Conservation (phyloP, 2,113 vertebrate species). For the Psammodynastes pulverulentus region DNA sequence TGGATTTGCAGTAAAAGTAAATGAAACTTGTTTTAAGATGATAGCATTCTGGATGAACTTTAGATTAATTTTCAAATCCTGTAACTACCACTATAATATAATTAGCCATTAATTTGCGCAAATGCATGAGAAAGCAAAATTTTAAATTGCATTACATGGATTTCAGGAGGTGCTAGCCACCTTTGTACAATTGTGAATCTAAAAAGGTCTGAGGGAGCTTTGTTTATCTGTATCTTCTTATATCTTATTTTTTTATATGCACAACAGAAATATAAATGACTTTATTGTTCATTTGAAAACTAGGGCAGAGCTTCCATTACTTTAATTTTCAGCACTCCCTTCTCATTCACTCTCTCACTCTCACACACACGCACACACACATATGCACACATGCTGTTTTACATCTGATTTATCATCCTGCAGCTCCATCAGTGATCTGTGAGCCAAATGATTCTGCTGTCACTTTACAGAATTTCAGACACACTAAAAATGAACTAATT, state of each 20-base stretch:
- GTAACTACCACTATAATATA: not conserved
- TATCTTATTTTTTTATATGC: conserved; percentile 29
- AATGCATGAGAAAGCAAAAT: not conserved
- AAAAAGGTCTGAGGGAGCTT: not conserved
- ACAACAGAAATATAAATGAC: not conserved
- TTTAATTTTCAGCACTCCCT: not conserved
- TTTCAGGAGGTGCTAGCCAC: not conserved
- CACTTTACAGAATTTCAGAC: conserved; percentile 44
- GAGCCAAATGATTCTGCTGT: conserved; percentile 58
- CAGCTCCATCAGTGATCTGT: conserved; percentile 50
- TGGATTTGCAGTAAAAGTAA: not conserved
- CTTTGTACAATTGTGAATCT: not conserved
- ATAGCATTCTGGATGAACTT: not conserved
- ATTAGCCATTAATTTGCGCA: not conserved
- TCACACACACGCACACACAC: not conserved
- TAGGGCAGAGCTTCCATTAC: not conserved
- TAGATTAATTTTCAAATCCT: not conserved
- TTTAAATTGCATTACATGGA: not conserved
- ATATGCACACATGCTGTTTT: conserved; percentile 25
- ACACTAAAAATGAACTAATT: conserved; percentile 38
- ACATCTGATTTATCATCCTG: conserved; percentile 47
- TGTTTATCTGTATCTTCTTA: conserved; percentile 24
- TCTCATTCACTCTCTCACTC: not conserved
- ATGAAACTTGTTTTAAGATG: not conserved
- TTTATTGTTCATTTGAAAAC: conserved; percentile 25